Base-by-base conservation (phyloP, 2,888 invertebrate species). In the Eilema depressum region DNA sequence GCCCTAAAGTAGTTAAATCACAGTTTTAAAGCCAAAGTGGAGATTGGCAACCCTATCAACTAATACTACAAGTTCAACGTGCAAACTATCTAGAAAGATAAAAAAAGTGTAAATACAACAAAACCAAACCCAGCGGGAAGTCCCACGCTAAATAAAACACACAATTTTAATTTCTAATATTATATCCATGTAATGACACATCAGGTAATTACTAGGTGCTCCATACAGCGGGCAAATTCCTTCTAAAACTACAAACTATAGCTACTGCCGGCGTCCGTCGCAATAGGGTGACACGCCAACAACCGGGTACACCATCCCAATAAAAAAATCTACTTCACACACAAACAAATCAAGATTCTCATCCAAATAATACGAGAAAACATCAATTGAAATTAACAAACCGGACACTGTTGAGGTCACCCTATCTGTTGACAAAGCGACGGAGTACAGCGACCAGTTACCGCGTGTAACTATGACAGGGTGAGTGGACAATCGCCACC, bases 131-230 rank as follows among this genome's bases (percentile, higher is more conserved):
- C 91, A 88, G 86, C 88, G 86, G 88, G 87, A 88, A 88, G 86
- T 86, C 91, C 91, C 92, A 88, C 91, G 87, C 90, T 91, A 95
- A 94, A 94, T 94, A 94, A 95, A 94, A 95, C 94, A 94, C 94
- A 94, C 92, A 86, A 88, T 90, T 89, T 88, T 83, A 82, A 82
- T 90, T 94, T 93, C 94, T 94, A 94, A 91, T 81, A 83, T 91
- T 90, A 92, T 93, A 93, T 91, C 90, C 89, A 93, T 95, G 93
- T 95, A 95, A 95, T 95, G 93, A 94, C 93, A 94, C 92, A 92
- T 91, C 85, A 89, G 88, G 88, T 92, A 92, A 66, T 88, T 88
- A 85, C 90, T 92, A 92, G 84, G 94, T 94, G 95, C 94, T 92
- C 92, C 89, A 91, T 90, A 92, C 93, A 93, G 91, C 93, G 93